A percentile compares a stretch with the other conserved stretches of the same genome.
Conservation (phyloP, 2,888 invertebrate genomes). For the Ptychoptera albimana region DNA sequence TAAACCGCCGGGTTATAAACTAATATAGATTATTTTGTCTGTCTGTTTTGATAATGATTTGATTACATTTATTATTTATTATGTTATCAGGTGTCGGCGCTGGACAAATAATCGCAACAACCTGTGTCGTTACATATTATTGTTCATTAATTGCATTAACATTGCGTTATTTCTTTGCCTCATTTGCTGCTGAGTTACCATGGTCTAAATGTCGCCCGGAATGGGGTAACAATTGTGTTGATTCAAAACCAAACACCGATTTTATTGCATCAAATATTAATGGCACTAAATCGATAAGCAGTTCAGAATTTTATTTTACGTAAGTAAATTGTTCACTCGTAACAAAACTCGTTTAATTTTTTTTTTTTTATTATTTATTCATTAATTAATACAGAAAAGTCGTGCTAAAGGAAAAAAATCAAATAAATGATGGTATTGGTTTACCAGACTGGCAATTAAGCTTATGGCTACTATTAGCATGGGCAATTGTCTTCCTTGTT, state of each 20-base stretch:
- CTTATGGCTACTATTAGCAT: slow-evolving; percentile 46
- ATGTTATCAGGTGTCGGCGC: slow-evolving; percentile 43
- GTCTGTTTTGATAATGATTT: too few relatives aligned
- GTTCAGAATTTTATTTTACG: slow-evolving; percentile 43
- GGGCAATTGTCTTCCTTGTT: slow-evolving; percentile 51
- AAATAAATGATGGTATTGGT: slow-evolving; percentile 30
- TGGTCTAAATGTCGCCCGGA: slow-evolving; percentile 47
- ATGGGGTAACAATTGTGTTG: slow-evolving; percentile 22
- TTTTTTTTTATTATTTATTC: slow-evolving; percentile 1
- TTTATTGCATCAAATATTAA: background rate
- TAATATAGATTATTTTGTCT: background rate
- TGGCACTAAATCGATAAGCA: slow-evolving; percentile 22
- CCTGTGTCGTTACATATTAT: slow-evolving; percentile 58
- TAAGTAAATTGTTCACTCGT: slow-evolving; percentile 30
- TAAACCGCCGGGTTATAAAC: background rate
- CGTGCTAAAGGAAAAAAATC: slow-evolving; percentile 33
- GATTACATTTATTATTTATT: too few relatives aligned
- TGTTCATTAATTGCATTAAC: slow-evolving; percentile 58
- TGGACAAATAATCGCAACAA: slow-evolving; percentile 44
- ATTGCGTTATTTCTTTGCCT: slow-evolving; percentile 53
- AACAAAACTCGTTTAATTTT: background rate
- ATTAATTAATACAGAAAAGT: slow-evolving; percentile 27
- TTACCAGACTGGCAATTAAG: slow-evolving; percentile 51
- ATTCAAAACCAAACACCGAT: slow-evolving; percentile 12
- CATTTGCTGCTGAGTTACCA: slow-evolving; percentile 51